Base-by-base conservation (phyloP, 2,113 vertebrate species). In the Python bivittatus region DNA sequence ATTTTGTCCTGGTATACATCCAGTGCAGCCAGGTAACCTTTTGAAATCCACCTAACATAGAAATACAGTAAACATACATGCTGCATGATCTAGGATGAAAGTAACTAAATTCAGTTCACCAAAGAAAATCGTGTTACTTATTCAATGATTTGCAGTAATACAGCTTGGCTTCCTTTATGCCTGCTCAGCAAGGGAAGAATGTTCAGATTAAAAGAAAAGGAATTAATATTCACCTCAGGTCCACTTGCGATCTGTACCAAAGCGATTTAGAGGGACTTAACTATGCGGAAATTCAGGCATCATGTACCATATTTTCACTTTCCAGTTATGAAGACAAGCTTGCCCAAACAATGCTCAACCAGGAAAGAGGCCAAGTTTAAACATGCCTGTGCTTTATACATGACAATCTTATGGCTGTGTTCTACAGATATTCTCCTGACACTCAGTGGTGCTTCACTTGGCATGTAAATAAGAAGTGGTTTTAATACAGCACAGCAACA, bases 221-320 rank as follows among this genome's bases (percentile, higher is more conserved):
- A 86, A 86, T 86, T 86, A 91, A 91, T 91, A 86, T 86, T 86
- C 48, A 68, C 57, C 10, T 53, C 42, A 53, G 38, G 58, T 91
- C 84, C 13, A 64, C 84, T 68, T 86, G 57, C 29, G 33, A 9
- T 61, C 42, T 58, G 54, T 23, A 52, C 38, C 25, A 61, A 68
- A 84, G n/a, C 60, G 22, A 86, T 91, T 61, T 91, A 86, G 42
- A 86, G 57, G 15, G 90, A 7, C 27, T 7, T 29, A 54, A 84
- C 90, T 61, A 42, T 84, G 54, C 61, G 90, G 57, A 91, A 60
- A 91, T 85, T 84, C 83, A 52, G 42, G 52, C 52, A 61, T 52
- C 90, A 86, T 12, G 29, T 11, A 29, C 57, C 17, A 86, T 90
- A 4, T 1, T 27, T 93, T 58, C 90, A 33, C 2, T 93, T 93